Evolutionary conservation across 2,888 invertebrate species (phyloP).

Genomic region (Coecobrya sp.): DNA sequence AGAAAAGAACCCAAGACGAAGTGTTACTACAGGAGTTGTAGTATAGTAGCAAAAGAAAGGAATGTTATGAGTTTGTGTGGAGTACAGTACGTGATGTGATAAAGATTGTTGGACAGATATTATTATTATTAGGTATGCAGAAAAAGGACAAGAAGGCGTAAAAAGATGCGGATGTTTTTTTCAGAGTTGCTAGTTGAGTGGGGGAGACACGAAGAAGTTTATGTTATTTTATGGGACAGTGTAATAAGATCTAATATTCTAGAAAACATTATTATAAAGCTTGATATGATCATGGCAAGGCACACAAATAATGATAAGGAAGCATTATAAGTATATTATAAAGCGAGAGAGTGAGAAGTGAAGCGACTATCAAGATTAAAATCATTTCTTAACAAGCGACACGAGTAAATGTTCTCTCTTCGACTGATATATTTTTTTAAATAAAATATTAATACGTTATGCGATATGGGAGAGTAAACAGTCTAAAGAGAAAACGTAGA

Average conservation of each 20-base stretch:
- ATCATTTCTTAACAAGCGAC: slow-evolving; percentile 73
- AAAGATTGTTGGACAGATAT: slow-evolving; percentile 60
- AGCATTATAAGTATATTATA: slow-evolving; percentile 37
- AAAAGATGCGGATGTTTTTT: slow-evolving; percentile 25
- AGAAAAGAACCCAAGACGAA: slow-evolving; percentile 15
- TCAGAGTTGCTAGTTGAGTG: slow-evolving; percentile 14
- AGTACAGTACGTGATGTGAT: slow-evolving; percentile 63
- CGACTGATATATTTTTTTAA: neutral
- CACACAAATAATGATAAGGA: slow-evolving; percentile 40
- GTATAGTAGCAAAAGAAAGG: slow-evolving; percentile 45
- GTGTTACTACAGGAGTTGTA: slow-evolving; percentile 34
- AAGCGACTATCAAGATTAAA: slow-evolving; percentile 64
- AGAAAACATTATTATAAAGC: slow-evolving; percentile 38
- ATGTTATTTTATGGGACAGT: neutral
- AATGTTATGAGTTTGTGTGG: slow-evolving; percentile 15
- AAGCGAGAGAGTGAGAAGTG: slow-evolving; percentile 16
- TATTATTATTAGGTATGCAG: slow-evolving; percentile 58
- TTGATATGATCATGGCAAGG: slow-evolving; percentile 30
- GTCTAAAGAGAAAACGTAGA: neutral
- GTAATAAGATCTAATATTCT: slow-evolving; percentile 56
- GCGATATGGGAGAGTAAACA: neutral
- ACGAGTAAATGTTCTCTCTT: slow-evolving; percentile 68
- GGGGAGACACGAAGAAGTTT: slow-evolving; percentile 4
- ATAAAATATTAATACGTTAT: neutral
- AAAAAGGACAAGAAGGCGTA: slow-evolving; percentile 63